Conservation (phyloP, 2,113 vertebrate genomes). For the Pyrgilauda ruficollis region DNA sequence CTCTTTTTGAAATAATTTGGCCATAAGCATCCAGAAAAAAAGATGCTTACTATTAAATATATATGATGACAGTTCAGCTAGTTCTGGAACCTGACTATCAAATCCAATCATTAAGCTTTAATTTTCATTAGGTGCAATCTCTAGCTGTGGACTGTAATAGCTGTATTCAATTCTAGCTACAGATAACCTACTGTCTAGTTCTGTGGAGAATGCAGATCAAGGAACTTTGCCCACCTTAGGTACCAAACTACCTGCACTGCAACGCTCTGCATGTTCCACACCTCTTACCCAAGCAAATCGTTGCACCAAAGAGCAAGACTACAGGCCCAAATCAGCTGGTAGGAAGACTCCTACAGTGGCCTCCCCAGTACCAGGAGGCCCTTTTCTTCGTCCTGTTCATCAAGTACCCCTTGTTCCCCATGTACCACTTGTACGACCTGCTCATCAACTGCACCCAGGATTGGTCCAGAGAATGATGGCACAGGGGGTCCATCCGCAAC, state of each 20-base stretch:
- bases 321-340: slow-evolving; percentile 80
- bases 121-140: neutral
- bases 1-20: neutral
- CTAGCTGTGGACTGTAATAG: slow-evolving; percentile 54
- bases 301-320: slow-evolving; percentile 88
- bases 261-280: slow-evolving; percentile 76
- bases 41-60: neutral
- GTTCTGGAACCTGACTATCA: neutral
- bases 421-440: slow-evolving; percentile 88
- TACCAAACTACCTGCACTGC: slow-evolving; percentile 74
- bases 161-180: slow-evolving; percentile 63
- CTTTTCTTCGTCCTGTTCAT: slow-evolving; percentile 89
- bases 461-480: slow-evolving; percentile 93
- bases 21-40: neutral
- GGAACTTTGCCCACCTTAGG: slow-evolving; percentile 78
- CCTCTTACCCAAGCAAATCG: slow-evolving; percentile 79
- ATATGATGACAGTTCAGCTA: neutral
- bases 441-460: slow-evolving; percentile 90
- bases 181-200: slow-evolving; percentile 77
- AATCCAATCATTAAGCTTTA: neutral
- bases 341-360: slow-evolving; percentile 84
- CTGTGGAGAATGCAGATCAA: slow-evolving; percentile 77
- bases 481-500: slow-evolving; percentile 91
- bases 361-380: slow-evolving; percentile 82
- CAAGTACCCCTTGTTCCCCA: slow-evolving; percentile 92